These are phyloP conservation scores for Saxicola maurus DNA, from an alignment of 2,797 vertebrate genomes.

Conservation along the genomic window DNA sequence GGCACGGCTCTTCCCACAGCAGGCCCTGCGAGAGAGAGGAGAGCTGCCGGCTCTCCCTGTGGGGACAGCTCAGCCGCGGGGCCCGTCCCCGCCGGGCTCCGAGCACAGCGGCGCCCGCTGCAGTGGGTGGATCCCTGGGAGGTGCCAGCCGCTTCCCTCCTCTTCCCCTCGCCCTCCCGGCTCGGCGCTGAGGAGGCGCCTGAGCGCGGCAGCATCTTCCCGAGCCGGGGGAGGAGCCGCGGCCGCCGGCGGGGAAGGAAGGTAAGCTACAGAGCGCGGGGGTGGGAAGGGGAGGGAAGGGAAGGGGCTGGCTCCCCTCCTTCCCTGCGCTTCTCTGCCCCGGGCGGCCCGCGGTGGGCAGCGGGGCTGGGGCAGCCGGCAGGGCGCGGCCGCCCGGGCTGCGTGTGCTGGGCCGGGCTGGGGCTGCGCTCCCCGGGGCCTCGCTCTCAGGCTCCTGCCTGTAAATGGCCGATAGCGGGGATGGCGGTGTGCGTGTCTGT, in stretches of 20 bases:
- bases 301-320: background rate
- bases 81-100: rapidly evolving
- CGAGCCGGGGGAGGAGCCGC: background rate
- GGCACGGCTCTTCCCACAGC: rapidly evolving
- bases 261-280: background rate
- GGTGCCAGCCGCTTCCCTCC: background rate
- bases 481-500: background rate
- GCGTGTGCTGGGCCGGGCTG: background rate
- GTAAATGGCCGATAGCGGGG: background rate
- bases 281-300: background rate
- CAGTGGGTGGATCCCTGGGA: constrained; percentile 42
- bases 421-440: background rate
- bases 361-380: too few relatives aligned
- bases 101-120: rapidly evolving
- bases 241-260: background rate
- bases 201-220: background rate
- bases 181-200: background rate
- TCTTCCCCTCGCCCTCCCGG: background rate
- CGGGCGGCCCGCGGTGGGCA: background rate
- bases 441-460: rapidly evolving
- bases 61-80: background rate
- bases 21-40: rapidly evolving
- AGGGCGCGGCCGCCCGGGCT: background rate
- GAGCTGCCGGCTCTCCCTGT: background rate
- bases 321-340: background rate